A percentile compares a stretch with the other conserved stretches of the same genome.
phyloP scores from a whole-genome alignment of 2,113 vertebrate genomes.

The Polyodon spathula region DNA sequence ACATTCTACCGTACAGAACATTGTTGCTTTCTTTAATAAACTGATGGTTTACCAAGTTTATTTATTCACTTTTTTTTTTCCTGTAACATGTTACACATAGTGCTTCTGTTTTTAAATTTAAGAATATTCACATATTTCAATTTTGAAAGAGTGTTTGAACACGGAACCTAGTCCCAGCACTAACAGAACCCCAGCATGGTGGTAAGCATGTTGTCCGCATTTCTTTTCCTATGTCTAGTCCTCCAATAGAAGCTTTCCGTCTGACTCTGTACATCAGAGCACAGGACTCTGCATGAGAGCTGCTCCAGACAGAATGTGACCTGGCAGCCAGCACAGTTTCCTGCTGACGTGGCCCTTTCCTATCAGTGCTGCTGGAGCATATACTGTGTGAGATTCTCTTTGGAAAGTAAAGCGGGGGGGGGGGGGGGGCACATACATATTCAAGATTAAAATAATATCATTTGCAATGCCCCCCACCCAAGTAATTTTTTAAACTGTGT shows the following conservation, averaged over 20 bases:
- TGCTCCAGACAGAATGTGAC: constrained; percentile 50
- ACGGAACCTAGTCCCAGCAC: too few relatives aligned
- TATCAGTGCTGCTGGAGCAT: constrained; percentile 44
- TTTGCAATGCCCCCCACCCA: too few relatives aligned
- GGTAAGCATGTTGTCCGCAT: neutral
- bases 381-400: constrained; percentile 10
- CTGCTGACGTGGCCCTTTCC: constrained; percentile 63
- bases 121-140: too few relatives aligned
- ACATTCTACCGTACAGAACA: too few relatives aligned
- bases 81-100: too few relatives aligned
- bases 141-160: too few relatives aligned
- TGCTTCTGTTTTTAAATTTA: too few relatives aligned
- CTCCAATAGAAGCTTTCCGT: neutral
- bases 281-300: constrained; percentile 12
- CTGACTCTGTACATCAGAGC: neutral
- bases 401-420: constrained; percentile 4
- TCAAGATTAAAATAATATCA: constrained; percentile 1
- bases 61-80: too few relatives aligned
- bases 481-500: too few relatives aligned
- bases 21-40: too few relatives aligned
- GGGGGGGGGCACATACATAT: neutral
- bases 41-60: too few relatives aligned
- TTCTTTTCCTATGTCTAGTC: neutral
- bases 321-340: constrained; percentile 49
- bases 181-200: too few relatives aligned